Percentiles rank a stretch among this genome's conserved stretches.
These are phyloP conservation scores for Actenoides hombroni DNA, from an alignment of 2,113 vertebrate species.

Conservation along the genomic window DNA sequence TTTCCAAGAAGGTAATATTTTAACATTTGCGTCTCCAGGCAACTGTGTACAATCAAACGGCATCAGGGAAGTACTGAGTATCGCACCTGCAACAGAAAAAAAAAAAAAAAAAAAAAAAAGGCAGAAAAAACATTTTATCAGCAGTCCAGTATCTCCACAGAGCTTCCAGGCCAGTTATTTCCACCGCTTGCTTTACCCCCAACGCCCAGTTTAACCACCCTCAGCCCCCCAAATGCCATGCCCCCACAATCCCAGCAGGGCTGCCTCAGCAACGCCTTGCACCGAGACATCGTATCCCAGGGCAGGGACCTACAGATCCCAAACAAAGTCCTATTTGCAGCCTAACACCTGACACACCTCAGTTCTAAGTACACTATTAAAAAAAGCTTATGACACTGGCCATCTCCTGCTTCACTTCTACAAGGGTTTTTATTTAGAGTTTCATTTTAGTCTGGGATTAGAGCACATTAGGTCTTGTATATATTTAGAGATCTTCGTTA, in stretches of 20 bases:
- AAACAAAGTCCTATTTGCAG: not conserved
- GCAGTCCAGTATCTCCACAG: no score
- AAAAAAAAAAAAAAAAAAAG: constrained; percentile 36
- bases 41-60: constrained; percentile 60
- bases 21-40: constrained; percentile 67
- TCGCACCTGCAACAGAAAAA: constrained; percentile 64
- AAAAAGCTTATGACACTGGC: not conserved
- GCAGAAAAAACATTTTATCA: not conserved
- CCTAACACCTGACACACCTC: not conserved
- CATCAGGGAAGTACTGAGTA: constrained; percentile 20
- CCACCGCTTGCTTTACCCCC: not conserved
- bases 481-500: not conserved
- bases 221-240: not conserved
- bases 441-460: not conserved
- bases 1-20: constrained; percentile 67
- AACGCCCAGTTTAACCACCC: not conserved
- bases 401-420: not conserved
- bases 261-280: not conserved
- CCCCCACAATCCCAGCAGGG: not conserved
- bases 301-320: not conserved
- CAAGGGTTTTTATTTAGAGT: not conserved
- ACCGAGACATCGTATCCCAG: not conserved
- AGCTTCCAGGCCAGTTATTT: not conserved
- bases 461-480: not conserved
- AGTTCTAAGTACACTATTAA: not conserved